Evolutionary conservation across 2,797 vertebrate genomes (phyloP).

Genomic region (Labroides dimidiatus): DNA sequence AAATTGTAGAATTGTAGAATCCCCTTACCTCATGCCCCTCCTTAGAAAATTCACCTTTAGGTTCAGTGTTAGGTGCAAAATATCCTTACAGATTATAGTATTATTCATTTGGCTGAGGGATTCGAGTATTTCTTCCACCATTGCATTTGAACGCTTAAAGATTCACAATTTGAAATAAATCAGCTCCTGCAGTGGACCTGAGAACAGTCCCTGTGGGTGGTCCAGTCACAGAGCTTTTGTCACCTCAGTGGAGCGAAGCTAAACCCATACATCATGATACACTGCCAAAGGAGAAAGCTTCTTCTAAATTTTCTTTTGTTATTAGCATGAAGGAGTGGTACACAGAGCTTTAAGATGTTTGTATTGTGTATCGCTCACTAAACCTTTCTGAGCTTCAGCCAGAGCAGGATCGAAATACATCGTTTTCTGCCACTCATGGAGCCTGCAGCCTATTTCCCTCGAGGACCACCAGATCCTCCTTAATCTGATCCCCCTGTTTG

Average conservation of each 20-base stretch:
- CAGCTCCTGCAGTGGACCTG: background rate
- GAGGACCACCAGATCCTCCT: conserved; percentile 35
- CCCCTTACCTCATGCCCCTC: too few species aligned
- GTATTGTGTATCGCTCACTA: conserved; percentile 40
- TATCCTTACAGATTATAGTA: too few species aligned
- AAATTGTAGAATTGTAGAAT: too few species aligned
- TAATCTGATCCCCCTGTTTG: conserved; percentile 34
- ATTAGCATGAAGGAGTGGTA: conserved; percentile 29
- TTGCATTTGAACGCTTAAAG: conserved; percentile 12
- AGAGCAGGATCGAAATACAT: conserved; percentile 24
- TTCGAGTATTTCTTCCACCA: background rate
- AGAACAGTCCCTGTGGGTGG: conserved; percentile 40
- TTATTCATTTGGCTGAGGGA: background rate
- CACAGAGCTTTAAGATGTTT: conserved; percentile 29
- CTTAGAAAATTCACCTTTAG: too few species aligned
- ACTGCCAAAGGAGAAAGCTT: conserved; percentile 24
- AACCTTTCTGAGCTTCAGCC: conserved; percentile 25
- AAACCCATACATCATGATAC: conserved; percentile 36
- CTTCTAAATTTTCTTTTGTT: conserved; percentile 26
- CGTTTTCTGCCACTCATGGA: conserved; percentile 43
- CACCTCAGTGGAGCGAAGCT: conserved; percentile 4
- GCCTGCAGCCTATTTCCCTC: conserved; percentile 44
- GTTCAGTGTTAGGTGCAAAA: too few species aligned
- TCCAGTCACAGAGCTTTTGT: conserved; percentile 37
- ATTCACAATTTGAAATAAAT: conserved; percentile 8